Evolutionary conservation across 2,888 invertebrate species (phyloP).

Genomic region (Erebia ligea): DNA sequence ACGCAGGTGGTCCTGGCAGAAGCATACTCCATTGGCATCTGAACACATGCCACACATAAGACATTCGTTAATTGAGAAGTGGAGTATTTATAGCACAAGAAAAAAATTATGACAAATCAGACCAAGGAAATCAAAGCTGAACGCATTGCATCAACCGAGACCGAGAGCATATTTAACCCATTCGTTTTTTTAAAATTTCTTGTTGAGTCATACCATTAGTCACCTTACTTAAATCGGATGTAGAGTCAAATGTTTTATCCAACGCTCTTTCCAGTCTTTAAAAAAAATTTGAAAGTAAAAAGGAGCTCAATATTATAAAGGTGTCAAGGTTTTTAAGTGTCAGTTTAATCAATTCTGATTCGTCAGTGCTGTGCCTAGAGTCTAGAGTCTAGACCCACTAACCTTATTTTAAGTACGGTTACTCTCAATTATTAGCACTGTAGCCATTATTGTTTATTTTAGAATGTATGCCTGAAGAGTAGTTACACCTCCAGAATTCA

Average conservation of each 20-base stretch:
- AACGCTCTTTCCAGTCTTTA: not conserved
- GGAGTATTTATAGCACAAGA: slow-evolving; percentile 28
- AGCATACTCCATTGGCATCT: slow-evolving; percentile 58
- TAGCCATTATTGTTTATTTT: slow-evolving; percentile 1
- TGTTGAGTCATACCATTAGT: slow-evolving; percentile 59
- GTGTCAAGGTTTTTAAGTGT: not conserved
- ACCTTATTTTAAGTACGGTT: slow-evolving; percentile 3
- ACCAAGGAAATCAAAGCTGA: slow-evolving; percentile 18
- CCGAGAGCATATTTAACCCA: slow-evolving; percentile 21
- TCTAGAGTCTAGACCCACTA: not conserved
- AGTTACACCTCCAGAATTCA: too few relatives aligned
- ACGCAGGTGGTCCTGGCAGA: slow-evolving; percentile 67
- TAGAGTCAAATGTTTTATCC: slow-evolving; percentile 16
- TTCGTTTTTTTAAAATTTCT: slow-evolving; percentile 39
- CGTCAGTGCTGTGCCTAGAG: too few relatives aligned
- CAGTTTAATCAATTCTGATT: slow-evolving; percentile 6
- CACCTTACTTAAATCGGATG: slow-evolving; percentile 43
- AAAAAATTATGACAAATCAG: slow-evolving; percentile 23
- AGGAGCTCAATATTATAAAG: not conserved
- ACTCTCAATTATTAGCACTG: slow-evolving; percentile 7
- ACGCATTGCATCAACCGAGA: slow-evolving; percentile 16
- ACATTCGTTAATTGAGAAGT: slow-evolving; percentile 33
- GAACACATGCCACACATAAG: slow-evolving; percentile 35
- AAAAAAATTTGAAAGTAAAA: not conserved
- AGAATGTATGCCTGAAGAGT: not conserved